Evolutionary conservation across 2,797 vertebrate species (phyloP).

Genomic region (Malurus splendens): DNA sequence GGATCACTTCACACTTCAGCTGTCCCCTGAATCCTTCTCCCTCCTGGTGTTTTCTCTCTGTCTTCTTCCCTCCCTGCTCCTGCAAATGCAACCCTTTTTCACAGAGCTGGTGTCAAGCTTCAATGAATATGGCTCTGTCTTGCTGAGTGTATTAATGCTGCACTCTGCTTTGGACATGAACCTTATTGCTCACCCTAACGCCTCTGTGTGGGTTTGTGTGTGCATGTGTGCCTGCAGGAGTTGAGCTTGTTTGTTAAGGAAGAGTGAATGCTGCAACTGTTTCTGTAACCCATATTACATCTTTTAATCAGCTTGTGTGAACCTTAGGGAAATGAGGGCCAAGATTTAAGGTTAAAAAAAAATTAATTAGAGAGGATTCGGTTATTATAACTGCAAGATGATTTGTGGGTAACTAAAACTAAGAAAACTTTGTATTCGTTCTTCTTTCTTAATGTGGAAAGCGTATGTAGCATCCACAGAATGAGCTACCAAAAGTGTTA

Average conservation of each 20-base stretch:
- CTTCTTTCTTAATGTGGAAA: background rate
- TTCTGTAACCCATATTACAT: background rate
- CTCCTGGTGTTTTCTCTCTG: background rate
- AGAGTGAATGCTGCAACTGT: background rate
- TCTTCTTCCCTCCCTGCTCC: background rate
- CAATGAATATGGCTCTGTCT: slow-evolving; percentile 46
- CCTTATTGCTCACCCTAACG: slow-evolving; percentile 36
- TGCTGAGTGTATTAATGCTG: slow-evolving; percentile 51
- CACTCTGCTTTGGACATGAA: slow-evolving; percentile 43
- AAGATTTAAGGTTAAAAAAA: background rate
- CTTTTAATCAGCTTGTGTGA: background rate
- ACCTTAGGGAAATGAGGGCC: background rate
- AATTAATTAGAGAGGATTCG: background rate
- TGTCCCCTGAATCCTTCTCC: slow-evolving; percentile 33
- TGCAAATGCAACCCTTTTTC: slow-evolving; percentile 38
- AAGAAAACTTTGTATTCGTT: background rate
- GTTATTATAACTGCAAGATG: background rate
- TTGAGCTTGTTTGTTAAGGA: slow-evolving; percentile 10
- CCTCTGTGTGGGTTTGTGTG: background rate
- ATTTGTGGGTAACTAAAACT: background rate
- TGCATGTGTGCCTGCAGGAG: background rate
- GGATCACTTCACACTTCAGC: slow-evolving; percentile 41
- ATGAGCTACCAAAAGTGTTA: slow-evolving; percentile 69
- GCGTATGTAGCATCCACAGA: slow-evolving; percentile 24
- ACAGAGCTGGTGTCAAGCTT: slow-evolving; percentile 53